Evolutionary conservation across 2,888 invertebrate species (phyloP).

Genomic region (Stenoptilia bipunctidactyla): DNA sequence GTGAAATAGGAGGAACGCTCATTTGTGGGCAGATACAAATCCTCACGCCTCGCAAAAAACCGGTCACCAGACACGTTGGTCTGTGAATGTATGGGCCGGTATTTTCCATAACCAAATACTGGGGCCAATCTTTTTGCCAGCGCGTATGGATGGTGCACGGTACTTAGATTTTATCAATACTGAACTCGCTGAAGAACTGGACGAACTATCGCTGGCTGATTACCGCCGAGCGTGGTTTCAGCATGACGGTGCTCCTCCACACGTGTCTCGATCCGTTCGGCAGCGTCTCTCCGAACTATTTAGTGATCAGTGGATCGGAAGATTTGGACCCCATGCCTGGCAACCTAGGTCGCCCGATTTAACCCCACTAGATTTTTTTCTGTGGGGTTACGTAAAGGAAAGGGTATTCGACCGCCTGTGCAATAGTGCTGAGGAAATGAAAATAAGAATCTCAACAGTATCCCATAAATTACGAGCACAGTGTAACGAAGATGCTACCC

Average conservation of each 20-base stretch:
- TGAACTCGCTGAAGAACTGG: slow-evolving; percentile 5
- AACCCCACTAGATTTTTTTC: slow-evolving; percentile 3
- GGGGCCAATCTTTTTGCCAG: slow-evolving; percentile 7
- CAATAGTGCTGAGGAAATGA: background rate
- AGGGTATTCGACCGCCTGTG: background rate
- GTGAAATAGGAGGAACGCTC: slow-evolving; percentile 9
- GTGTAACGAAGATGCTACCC: background rate
- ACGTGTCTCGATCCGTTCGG: background rate
- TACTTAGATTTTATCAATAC: slow-evolving; percentile 6
- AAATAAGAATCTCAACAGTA: background rate
- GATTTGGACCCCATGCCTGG: slow-evolving; percentile 3
- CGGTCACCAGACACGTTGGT: slow-evolving; percentile 6
- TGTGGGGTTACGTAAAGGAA: slow-evolving; percentile 1
- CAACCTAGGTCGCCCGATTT: slow-evolving; percentile 4
- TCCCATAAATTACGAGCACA: slow-evolving; percentile 2
- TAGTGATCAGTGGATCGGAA: slow-evolving; percentile 1
- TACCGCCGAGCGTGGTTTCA: slow-evolving; percentile 9
- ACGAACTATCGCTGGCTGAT: slow-evolving; percentile 3
- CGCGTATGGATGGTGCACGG: slow-evolving; percentile 1
- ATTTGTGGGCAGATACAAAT: slow-evolving; percentile 5
- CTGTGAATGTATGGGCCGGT: slow-evolving; percentile 9
- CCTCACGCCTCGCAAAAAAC: slow-evolving; percentile 4
- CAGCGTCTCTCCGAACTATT: background rate
- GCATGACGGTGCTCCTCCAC: slow-evolving; percentile 8
- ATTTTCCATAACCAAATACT: slow-evolving; percentile 5